Evolutionary conservation across 2,797 vertebrate species (phyloP).

Genomic region (Poecilia picta): DNA sequence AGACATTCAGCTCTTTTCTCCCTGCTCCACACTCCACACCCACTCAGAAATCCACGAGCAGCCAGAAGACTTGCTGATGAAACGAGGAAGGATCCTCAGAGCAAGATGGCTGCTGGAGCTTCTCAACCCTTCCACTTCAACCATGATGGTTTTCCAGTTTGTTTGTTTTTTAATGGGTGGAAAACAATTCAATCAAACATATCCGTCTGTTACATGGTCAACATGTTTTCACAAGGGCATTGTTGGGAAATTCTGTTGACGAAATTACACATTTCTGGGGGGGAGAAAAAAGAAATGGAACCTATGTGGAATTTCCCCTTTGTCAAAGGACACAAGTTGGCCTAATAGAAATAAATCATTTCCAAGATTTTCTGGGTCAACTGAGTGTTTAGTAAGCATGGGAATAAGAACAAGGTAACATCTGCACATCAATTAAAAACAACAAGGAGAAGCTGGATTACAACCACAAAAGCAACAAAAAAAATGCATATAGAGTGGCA

Average conservation of each 20-base stretch:
- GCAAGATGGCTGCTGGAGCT: background rate
- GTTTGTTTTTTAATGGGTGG: background rate
- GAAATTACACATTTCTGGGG: background rate
- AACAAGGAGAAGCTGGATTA: background rate
- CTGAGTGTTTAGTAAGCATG: background rate
- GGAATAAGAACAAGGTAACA: background rate
- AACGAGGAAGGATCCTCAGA: conserved; percentile 18
- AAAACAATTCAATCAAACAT: background rate
- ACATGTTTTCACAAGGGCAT: background rate
- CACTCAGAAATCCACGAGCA: conserved; percentile 46
- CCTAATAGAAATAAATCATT: background rate
- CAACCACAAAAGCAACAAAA: background rate
- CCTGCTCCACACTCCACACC: conserved; percentile 43
- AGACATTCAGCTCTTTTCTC: conserved; percentile 51
- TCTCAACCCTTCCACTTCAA: background rate
- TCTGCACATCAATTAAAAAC: background rate
- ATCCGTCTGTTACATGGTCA: background rate
- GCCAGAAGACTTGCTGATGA: conserved; percentile 34
- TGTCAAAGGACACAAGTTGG: background rate
- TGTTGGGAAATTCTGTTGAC: background rate
- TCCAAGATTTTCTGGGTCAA: background rate
- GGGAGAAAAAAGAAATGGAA: background rate
- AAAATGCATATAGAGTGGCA: background rate
- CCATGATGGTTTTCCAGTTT: background rate
- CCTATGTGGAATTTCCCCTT: background rate